Evolutionary conservation across 2,888 invertebrate species (phyloP), one percentile per base, ranked within the genome.

Genomic region (Eumacrocentrus americanus): DNA sequence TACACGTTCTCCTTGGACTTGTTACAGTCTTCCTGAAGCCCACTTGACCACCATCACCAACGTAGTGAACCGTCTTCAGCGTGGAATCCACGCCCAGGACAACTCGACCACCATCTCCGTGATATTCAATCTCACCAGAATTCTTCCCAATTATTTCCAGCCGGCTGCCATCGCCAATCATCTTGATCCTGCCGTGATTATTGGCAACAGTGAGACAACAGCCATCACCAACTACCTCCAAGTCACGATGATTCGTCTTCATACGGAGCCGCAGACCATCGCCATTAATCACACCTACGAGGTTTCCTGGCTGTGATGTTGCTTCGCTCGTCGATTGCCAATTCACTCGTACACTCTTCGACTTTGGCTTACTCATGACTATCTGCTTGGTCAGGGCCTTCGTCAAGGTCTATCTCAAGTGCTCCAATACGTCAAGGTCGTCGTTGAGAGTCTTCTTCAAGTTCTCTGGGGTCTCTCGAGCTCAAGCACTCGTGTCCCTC

Each of bases 81-180:
- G 20, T 11, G n/a, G n/a, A 44, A 7, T 58, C 51, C 6, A 22
- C 56, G 0, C 77, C 78, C 2, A 78, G 61, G 0, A 67, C 16
- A 2, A 79, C 69, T 0, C 65, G 65, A 1, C 78, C 78, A 0
- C 78, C 79, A 57, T 78, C 78, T 0, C 78, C 79, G 1, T 46
- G 67, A 60, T 76, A 79, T 53, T 73, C 71, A 16, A 78, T 72
- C 9, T 66, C 64, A 1, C 79, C 78, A 3, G 61, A 51, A 56
- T 78, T 79, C 6, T 65, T 66, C 1, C 37, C 52, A 0, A 59
- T 63, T 44, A 78, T 70, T 11, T 59, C 69, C 34, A 79, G 42
- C 0, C 70, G 62, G 46, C 77, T 77, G 0, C 77, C 79, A 25
- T 79, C 79, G 1, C 79, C 79, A n/a, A 70, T 66, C 0, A 79